A percentile compares a stretch with the other conserved stretches of the same genome.
phyloP scores from a whole-genome alignment of 2,888 invertebrate genomes.

The Chrysolina americana region DNA sequence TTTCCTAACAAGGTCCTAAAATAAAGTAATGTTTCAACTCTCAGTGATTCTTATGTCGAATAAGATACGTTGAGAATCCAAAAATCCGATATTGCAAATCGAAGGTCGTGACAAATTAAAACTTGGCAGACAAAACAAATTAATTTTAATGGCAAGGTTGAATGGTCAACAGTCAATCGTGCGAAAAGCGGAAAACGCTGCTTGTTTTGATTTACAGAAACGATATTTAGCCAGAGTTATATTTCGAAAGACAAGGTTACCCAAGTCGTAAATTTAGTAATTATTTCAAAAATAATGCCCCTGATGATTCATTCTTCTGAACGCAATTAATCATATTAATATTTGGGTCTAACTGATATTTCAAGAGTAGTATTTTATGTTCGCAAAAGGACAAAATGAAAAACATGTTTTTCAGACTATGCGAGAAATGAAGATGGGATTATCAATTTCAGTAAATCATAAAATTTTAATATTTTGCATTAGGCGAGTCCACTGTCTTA shows the following conservation, averaged over 20 bases:
- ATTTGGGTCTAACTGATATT: background rate
- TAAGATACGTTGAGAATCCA: background rate
- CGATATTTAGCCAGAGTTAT: slow-evolving; percentile 4
- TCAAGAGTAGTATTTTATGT: background rate
- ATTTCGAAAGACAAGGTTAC: slow-evolving; percentile 20
- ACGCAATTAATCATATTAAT: background rate
- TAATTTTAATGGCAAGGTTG: slow-evolving; percentile 28
- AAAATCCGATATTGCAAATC: background rate
- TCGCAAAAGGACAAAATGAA: too few relatives aligned
- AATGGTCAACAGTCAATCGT: slow-evolving; percentile 10
- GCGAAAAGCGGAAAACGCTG: slow-evolving; percentile 12
- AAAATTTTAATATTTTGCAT: too few relatives aligned
- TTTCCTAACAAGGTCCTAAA: too few relatives aligned
- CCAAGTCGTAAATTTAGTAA: slow-evolving; percentile 16
- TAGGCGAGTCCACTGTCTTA: too few relatives aligned
- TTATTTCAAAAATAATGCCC: slow-evolving; percentile 13
- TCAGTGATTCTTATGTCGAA: too few relatives aligned
- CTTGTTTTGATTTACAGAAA: slow-evolving; percentile 20
- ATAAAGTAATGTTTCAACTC: too few relatives aligned
- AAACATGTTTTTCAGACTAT: too few relatives aligned
- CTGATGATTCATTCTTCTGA: slow-evolving; percentile 11
- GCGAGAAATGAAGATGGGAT: too few relatives aligned
- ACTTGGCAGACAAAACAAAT: slow-evolving; percentile 28
- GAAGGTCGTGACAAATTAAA: slow-evolving; percentile 16
- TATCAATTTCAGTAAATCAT: too few relatives aligned